Percentiles rank a stretch among this genome's conserved stretches.
Evolutionary conservation across 2,888 invertebrate species (phyloP).

Genomic region (Sicus ferrugineus): DNA sequence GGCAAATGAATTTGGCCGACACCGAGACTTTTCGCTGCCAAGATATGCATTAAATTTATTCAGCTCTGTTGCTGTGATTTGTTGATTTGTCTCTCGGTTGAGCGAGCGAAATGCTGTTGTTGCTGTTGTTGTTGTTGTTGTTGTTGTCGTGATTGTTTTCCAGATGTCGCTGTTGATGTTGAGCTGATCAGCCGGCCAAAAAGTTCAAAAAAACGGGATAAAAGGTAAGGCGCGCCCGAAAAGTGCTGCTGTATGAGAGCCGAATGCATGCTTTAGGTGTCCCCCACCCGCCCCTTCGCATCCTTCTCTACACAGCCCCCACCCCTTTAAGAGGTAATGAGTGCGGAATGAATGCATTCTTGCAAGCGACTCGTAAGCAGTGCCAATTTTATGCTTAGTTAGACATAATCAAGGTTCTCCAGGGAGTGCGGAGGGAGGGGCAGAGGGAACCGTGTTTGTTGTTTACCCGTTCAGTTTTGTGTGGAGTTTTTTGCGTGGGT

Average conservation of each 20-base stretch:
- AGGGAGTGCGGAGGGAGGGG: background rate
- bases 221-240: background rate
- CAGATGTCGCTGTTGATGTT: background rate
- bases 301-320: background rate
- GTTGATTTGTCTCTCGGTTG: slow-evolving; percentile 8
- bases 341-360: background rate
- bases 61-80: slow-evolving; percentile 51
- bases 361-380: background rate
- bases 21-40: slow-evolving; percentile 53
- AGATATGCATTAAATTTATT: slow-evolving; percentile 62
- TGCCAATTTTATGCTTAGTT: background rate
- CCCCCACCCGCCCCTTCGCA: background rate
- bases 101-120: background rate
- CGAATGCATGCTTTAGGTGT: background rate
- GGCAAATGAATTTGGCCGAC: slow-evolving; percentile 41
- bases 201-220: background rate
- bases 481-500: no score
- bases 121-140: background rate
- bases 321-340: background rate
- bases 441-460: no score
- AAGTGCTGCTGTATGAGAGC: background rate
- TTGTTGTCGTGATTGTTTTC: background rate
- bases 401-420: no score
- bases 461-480: no score
- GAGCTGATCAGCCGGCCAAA: background rate